Base-by-base conservation (phyloP, 2,113 vertebrate species). In the Sardina pilchardus region DNA sequence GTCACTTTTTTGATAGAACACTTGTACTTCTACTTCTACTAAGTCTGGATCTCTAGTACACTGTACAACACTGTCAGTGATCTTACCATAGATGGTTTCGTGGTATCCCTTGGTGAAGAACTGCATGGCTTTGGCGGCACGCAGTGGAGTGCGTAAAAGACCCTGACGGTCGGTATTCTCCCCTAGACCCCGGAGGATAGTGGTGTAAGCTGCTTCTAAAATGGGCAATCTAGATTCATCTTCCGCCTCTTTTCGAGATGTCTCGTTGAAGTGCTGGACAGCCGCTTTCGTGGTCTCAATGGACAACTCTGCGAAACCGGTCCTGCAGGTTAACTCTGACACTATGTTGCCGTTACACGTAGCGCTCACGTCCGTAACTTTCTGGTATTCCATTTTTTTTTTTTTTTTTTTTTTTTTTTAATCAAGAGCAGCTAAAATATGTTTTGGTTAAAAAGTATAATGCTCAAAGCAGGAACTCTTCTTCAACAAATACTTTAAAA, bases 61-160 rank as follows among this genome's bases (percentile, higher is more conserved):
- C n/a, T n/a, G n/a, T n/a, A n/a, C n/a, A n/a, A n/a, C n/a, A n/a
- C n/a, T n/a, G n/a, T n/a, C n/a, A n/a, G n/a, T n/a, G 0, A 78
- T 16, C 94, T 95, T 89, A 96, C 96, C 96, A 42, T 92, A 87
- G 16, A 95, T 86, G 82, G 59, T 94, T 89, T 97, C 95, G 2
- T 95, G 93, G 90, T 97, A 96, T 75, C 96, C 96, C 84, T 96
- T 96, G 89, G 96, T 96, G 82, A 97, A 89, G 89, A 96, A 96
- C 92, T 95, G 95, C 94, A 97, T 96, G 87, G 96, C 95, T 81
- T 93, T 95, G 67, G 96, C 96, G 7, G 96, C 96, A 81, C 96
- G 90, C 16, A 93, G 85, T 24, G 96, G 96, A 1, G 96, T 97
- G 85, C 92, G 93, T 47, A 94, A 87, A 82, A 97, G 92, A 42